These are phyloP conservation scores for Lithophane socia DNA, from an alignment of 2,888 invertebrate genomes.

Conservation along the genomic window DNA sequence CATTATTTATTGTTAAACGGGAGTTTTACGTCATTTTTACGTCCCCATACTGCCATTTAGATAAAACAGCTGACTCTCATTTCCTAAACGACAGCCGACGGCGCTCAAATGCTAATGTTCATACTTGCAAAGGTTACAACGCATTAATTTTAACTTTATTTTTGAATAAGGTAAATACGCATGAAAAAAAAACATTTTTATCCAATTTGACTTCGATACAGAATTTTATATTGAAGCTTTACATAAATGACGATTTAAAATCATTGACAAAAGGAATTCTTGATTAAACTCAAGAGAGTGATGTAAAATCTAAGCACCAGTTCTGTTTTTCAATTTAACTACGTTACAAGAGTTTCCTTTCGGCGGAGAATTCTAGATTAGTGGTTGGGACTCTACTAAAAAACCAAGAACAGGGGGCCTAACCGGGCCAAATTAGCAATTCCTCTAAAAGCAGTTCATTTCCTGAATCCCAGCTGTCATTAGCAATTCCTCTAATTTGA, in stretches of 20 bases:
- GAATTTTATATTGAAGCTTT: background rate
- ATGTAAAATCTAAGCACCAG: background rate
- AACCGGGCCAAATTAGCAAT: no score
- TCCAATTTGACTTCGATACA: background rate
- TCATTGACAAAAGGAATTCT: background rate
- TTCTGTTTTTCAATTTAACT: background rate
- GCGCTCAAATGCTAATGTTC: slow-evolving; percentile 58
- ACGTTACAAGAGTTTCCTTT: background rate
- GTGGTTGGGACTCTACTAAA: no score
- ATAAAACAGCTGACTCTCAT: slow-evolving; percentile 85
- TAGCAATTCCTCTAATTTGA: no score
- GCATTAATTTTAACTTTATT: slow-evolving; percentile 38
- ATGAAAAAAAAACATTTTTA: background rate
- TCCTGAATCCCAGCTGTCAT: no score
- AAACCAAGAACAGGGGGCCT: background rate
- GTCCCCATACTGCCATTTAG: slow-evolving; percentile 83
- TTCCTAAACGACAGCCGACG: slow-evolving; percentile 78
- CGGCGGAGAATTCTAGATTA: background rate
- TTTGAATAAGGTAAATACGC: slow-evolving; percentile 6
- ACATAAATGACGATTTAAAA: background rate
- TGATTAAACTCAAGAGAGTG: background rate
- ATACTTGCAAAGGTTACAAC: slow-evolving; percentile 28
- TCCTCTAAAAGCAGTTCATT: no score
- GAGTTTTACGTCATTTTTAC: slow-evolving; percentile 84
- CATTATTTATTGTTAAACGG: slow-evolving; percentile 82